Conservation (phyloP, 2,888 invertebrate genomes). For the Micoletzkya japonica region DNA sequence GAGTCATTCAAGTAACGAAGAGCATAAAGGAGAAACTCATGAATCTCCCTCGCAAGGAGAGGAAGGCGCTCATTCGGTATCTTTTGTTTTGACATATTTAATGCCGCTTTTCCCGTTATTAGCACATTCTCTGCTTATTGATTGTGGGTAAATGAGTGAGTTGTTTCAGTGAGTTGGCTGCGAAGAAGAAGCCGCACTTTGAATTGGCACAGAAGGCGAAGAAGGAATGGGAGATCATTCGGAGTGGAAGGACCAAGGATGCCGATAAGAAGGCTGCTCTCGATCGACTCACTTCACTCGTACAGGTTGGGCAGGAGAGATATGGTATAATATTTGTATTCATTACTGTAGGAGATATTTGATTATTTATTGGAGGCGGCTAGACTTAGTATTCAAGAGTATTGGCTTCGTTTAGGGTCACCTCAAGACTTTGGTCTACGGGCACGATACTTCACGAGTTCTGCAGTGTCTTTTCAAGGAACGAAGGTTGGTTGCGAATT, state of each 20-base stretch:
- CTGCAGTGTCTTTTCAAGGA: slow-evolving; percentile 80
- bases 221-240: slow-evolving; percentile 52
- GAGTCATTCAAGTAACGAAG: slow-evolving; percentile 35
- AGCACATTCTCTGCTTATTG: neutral
- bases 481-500: slow-evolving; percentile 63
- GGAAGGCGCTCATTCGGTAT: slow-evolving; percentile 46
- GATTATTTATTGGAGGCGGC: neutral
- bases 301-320: slow-evolving; percentile 32
- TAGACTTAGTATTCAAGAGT: neutral
- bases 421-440: slow-evolving; percentile 64
- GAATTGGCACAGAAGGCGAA: slow-evolving; percentile 49
- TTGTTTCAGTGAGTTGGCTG: slow-evolving; percentile 23
- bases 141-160: neutral
- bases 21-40: slow-evolving; percentile 56
- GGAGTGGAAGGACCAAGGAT: slow-evolving; percentile 49
- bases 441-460: slow-evolving; percentile 82
- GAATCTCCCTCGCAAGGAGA: slow-evolving; percentile 51
- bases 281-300: slow-evolving; percentile 40
- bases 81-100: neutral
- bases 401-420: slow-evolving; percentile 65
- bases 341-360: neutral
- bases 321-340: neutral
- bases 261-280: slow-evolving; percentile 45
- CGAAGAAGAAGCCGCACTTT: slow-evolving; percentile 52
- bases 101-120: neutral